Conservation (phyloP, 1,140 invertebrate species). For the Yoshiicerus persimilis region DNA sequence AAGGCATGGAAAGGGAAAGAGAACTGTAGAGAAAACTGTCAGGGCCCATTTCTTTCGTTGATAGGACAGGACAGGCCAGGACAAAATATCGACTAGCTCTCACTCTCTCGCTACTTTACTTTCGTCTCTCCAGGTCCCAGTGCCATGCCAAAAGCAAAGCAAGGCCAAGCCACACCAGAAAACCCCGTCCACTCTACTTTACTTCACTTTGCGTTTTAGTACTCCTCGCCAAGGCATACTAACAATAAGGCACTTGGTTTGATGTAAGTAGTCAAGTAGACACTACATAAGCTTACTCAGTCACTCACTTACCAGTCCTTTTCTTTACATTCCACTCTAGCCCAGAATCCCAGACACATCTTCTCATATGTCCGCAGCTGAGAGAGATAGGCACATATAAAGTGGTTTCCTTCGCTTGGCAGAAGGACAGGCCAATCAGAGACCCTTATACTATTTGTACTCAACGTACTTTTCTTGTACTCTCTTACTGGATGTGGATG, state of each 20-base stretch:
- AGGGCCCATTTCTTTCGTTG: background rate
- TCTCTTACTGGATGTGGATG: background rate
- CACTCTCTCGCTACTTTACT: background rate
- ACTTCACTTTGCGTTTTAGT: background rate
- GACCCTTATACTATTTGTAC: background rate
- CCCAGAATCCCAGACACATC: background rate
- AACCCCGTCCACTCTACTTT: background rate
- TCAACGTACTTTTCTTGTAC: background rate
- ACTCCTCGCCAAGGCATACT: background rate
- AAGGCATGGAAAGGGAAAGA: background rate
- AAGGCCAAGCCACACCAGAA: background rate
- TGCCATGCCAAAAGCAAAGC: background rate
- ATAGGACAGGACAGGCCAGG: background rate
- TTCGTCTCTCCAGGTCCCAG: background rate
- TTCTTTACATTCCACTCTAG: background rate
- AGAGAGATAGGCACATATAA: background rate
- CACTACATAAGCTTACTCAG: no score
- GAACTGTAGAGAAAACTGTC: background rate
- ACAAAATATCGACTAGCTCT: slow-evolving; percentile 14
- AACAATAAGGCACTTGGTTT: background rate
- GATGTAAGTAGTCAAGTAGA: background rate
- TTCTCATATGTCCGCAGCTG: background rate
- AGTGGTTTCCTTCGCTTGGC: background rate
- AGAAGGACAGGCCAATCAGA: background rate
- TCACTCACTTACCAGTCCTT: background rate